Evolutionary conservation across 2,797 vertebrate genomes (phyloP).

Genomic region (Acridotheres tristis): DNA sequence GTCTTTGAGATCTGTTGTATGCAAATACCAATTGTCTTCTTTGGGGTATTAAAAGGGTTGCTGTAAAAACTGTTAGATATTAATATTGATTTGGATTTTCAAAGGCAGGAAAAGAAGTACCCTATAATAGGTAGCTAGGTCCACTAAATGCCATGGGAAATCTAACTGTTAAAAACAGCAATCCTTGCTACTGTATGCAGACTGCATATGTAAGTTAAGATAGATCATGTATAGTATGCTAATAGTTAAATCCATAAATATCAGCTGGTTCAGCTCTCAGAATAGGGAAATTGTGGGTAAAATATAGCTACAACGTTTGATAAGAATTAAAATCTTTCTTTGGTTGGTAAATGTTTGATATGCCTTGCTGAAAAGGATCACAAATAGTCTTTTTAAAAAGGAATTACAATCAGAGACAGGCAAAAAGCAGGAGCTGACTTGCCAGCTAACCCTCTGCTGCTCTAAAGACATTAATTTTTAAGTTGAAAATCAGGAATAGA

Average conservation of each 20-base stretch:
- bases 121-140: neutral
- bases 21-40: neutral
- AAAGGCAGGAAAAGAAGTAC: neutral
- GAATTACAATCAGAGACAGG: neutral
- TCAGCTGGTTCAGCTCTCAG: neutral
- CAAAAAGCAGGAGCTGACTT: neutral
- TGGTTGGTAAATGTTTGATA: neutral
- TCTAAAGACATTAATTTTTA: neutral
- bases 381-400: neutral
- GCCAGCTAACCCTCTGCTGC: neutral
- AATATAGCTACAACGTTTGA: neutral
- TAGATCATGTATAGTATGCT: neutral
- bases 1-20: neutral
- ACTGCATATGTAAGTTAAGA: neutral
- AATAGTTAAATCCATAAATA: neutral
- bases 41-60: neutral
- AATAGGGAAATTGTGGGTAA: constrained; percentile 1
- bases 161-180: neutral
- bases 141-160: neutral
- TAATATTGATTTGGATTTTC: constrained; percentile 6
- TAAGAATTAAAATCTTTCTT: neutral
- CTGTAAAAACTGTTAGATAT: neutral
- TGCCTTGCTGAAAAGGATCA: neutral
- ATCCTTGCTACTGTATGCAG: neutral
- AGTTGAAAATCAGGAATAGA: neutral